Base-by-base conservation (phyloP, 1,140 invertebrate species). In the Aphelinus certus region DNA sequence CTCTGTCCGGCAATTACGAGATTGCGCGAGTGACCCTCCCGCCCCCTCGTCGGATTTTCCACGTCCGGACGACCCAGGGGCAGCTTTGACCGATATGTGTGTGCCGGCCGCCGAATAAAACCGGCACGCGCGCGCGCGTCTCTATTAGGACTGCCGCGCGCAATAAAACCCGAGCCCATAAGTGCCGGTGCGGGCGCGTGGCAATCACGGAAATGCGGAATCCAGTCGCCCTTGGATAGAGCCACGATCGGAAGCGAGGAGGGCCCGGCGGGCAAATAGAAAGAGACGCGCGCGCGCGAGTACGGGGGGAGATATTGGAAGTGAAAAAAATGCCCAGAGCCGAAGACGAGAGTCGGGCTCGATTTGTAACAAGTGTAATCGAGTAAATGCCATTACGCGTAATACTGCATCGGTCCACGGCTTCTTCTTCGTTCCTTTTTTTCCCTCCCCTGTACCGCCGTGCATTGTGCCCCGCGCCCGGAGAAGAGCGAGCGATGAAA, bases 281-380 rank as follows among this genome's bases (percentile, higher is more conserved):
- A 60, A 60, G 26, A 60, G n/a, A 26, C 5, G 47, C 10, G 46
- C 46, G 46, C 46, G 48, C n/a, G 26, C 26, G 26, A 67, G 48
- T 7, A 55, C 7, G 65, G 10, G 53, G 51, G 65, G 49, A 9
- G 63, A 45, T 7, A 45, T 3, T 1, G 3, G 63, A 57, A 45
- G 10, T 46, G 45, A 67, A 67, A 67, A 67, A 67, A 67, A 53
- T 6, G 7, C 65, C 51, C 51, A 53, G 51, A 6, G 51, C 4
- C 51, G 0, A 53, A 53, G 51, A 4, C 2, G 10, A n/a, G 2
- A 3, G 63, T 26, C 26, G 26, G n/a, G 26, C 46, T 71, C 69
- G 69, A 71, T 71, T 71, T 71, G 69, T 71, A 71, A 71, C 69
- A 71, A 71, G 60, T 63, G 69, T 63, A 71, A 71, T 71, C 58